A percentile compares a stretch with the other conserved stretches of the same genome.
These are phyloP conservation scores for Microplitis deprimator DNA, from an alignment of 2,888 invertebrate genomes.

Conservation along the genomic window DNA sequence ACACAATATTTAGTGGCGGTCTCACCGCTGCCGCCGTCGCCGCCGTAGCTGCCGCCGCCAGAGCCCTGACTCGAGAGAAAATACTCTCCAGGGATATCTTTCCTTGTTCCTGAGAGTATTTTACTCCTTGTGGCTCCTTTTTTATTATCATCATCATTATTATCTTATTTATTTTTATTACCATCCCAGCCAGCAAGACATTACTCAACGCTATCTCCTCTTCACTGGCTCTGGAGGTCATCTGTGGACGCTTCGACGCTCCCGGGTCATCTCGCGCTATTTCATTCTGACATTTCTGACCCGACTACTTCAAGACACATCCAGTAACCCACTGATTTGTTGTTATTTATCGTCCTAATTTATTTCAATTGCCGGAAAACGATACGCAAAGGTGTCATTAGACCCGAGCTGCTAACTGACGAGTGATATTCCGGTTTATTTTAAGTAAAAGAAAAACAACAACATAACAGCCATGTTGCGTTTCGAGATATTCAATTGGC, in stretches of 20 bases:
- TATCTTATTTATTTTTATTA: too few relatives aligned
- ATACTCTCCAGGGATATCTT: conserved; percentile 27
- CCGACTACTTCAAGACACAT: too few relatives aligned
- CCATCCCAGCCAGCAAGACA: too few relatives aligned
- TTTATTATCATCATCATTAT: too few relatives aligned
- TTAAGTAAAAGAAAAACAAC: conserved; percentile 2
- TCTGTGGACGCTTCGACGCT: too few relatives aligned
- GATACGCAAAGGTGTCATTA: conserved; percentile 38
- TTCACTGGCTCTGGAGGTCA: too few relatives aligned
- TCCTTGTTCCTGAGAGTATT: background rate
- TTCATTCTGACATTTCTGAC: too few relatives aligned
- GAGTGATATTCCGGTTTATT: conserved; percentile 7
- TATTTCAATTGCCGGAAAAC: conserved; percentile 36
- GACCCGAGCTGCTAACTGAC: conserved; percentile 13
- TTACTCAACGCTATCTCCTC: too few relatives aligned
- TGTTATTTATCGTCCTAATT: conserved; percentile 22
- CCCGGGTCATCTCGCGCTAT: too few relatives aligned
- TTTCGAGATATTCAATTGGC: conserved; percentile 41
- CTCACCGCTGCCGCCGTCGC: conserved; percentile 40
- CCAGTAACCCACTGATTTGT: too few relatives aligned
- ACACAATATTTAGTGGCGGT: conserved; percentile 70
- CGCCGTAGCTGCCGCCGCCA: background rate
- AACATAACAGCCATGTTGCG: background rate
- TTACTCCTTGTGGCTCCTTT: too few relatives aligned
- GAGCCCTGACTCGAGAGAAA: conserved; percentile 41